These are phyloP conservation scores for Cantharis lateralis DNA, from an alignment of 2,888 invertebrate species.

Conservation along the genomic window DNA sequence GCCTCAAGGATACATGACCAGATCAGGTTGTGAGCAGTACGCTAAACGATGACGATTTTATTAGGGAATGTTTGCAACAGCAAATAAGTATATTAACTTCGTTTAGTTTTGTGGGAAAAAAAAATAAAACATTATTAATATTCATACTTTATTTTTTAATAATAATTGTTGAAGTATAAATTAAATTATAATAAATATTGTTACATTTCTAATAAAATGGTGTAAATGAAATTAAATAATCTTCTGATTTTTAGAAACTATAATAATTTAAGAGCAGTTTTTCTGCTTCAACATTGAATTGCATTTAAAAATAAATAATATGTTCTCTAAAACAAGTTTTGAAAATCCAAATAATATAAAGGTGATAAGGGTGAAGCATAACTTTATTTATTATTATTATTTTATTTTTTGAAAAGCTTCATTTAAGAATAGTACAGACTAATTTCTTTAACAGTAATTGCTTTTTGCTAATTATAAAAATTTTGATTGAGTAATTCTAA, in stretches of 20 bases:
- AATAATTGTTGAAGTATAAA: not conserved
- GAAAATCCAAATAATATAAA: not conserved
- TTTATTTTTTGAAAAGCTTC: no score
- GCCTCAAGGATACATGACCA: no score
- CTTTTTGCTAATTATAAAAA: no score
- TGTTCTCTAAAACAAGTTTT: not conserved
- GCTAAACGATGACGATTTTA: no score
- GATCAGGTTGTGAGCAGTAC: no score
- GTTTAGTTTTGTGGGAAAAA: no score
- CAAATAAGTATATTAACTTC: no score
- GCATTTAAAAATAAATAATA: not conserved
- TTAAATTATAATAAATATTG: not conserved
- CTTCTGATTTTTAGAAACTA: not conserved
- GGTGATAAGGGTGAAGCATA: not conserved
- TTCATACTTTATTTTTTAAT: not conserved
- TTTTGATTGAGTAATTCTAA: not conserved
- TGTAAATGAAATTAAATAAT: not conserved
- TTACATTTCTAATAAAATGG: not conserved
- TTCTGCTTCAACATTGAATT: not conserved
- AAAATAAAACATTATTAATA: not conserved
- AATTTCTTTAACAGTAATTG: not conserved
- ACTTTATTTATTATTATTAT: no score
- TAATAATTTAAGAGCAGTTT: not conserved
- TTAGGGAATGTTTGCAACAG: no score
- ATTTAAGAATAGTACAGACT: no score